Percentiles rank a stretch among this genome's conserved stretches.
Conservation (phyloP, 2,113 vertebrate species). For the Sigmodon hispidus region DNA sequence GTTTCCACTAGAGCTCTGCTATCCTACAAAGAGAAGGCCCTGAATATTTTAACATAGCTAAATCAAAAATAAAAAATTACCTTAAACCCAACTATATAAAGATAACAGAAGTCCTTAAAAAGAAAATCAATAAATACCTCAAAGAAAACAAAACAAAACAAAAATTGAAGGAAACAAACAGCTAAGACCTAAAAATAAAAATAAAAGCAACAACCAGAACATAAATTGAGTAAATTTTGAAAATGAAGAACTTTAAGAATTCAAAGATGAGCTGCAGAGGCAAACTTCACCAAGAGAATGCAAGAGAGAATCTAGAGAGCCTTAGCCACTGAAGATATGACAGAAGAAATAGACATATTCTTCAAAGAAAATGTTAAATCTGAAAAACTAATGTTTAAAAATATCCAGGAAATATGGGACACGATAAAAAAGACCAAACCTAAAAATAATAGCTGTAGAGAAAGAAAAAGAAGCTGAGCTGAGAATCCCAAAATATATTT, state of each 20-base stretch:
- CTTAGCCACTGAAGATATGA: neutral
- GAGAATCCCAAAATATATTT: neutral
- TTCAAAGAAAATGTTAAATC: neutral
- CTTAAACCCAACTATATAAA: neutral
- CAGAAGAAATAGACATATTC: neutral
- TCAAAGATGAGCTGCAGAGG: neutral
- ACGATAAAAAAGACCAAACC: neutral
- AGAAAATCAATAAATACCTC: neutral
- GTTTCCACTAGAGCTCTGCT: neutral
- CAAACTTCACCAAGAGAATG: neutral
- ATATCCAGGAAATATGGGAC: neutral
- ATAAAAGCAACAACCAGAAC: neutral
- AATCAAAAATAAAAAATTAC: neutral
- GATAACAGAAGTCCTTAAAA: neutral
- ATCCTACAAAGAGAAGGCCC: neutral
- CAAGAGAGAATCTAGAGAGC: neutral
- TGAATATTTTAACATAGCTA: neutral
- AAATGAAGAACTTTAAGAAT: neutral
- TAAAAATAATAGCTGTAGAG: neutral
- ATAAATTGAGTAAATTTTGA: neutral
- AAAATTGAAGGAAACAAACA: neutral
- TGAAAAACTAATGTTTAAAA: neutral
- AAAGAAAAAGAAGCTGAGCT: neutral
- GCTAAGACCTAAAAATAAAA: neutral
- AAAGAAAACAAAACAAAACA: neutral